Evolutionary conservation across 2,113 vertebrate species (phyloP), one percentile per base, ranked within the genome.

Genomic region (Periophthalmodon schlosseri): DNA sequence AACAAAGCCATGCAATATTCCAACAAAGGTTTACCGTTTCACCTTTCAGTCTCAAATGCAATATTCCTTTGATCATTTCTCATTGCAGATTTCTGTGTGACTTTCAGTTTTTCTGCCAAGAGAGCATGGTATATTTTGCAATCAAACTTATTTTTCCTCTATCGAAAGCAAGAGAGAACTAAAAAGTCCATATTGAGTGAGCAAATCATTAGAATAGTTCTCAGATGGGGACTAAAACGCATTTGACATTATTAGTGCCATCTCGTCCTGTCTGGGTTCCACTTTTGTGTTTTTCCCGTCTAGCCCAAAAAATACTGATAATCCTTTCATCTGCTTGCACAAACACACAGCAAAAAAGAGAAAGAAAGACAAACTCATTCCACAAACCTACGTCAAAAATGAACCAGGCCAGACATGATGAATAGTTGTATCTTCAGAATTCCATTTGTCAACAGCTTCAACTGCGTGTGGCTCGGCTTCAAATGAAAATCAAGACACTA

Each of bases 391-490:
- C 72, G 50, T 12, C 23, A 36, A 73, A 72, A 74, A 84, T 71
- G 81, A 83, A 86, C 78, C 57, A 64, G 73, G 76, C 47, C 46
- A 74, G 49, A 28, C 73, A 78, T 80, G 74, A 85, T 84, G 70
- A 79, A 89, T 80, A 18, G 78, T 75, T 67, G 39, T 16, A 72
- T 78, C 24, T 33, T 63, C 60, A 63, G 60, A 34, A 14, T 63
- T 18, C 74, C 50, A 84, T 85, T 86, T 87, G 81, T 77, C 84
- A 89, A 77, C 78, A 82, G 63, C 73, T 70, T 74, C 34, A 50
- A 16, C 14, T 4, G 39, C 70, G 44, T 75, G 83, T 58, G 46
- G 72, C 75, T 57, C 1, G 6, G 54, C 74, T 86, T 78, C 65
- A 57, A 80, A 83, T 79, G 39, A 36, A 78, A 81, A 84, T 83